Conservation (phyloP, 2,113 vertebrate species). For the Climacteris rufus region DNA sequence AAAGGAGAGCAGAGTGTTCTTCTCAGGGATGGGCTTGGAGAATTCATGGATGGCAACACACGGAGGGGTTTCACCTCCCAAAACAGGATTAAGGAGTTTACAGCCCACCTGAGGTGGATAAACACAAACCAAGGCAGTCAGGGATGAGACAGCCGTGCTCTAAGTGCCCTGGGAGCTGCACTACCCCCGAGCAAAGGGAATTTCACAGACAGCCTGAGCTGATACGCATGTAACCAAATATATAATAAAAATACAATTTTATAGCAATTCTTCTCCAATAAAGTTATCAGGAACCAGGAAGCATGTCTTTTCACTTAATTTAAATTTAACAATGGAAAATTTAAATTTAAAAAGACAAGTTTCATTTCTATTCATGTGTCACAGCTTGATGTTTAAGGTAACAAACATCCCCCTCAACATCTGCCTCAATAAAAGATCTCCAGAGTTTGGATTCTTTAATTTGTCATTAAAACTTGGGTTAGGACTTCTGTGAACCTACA, state of each 20-base stretch:
- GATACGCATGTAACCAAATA: not conserved
- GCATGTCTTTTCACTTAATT: rapidly evolving
- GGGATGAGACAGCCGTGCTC: not conserved
- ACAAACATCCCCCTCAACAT: not conserved
- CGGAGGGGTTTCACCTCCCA: not conserved
- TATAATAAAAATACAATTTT: not conserved
- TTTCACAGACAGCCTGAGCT: not conserved
- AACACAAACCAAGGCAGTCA: not conserved
- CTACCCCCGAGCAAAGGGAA: not conserved
- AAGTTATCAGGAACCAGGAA: not conserved
- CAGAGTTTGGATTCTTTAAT: not conserved
- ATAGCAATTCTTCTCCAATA: not conserved
- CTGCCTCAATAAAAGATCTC: not conserved
- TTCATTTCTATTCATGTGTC: rapidly evolving
- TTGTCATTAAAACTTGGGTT: not conserved
- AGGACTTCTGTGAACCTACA: not conserved
- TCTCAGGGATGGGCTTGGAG: not conserved
- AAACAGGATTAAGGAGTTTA: not conserved
- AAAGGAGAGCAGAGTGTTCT: not conserved
- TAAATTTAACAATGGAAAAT: not conserved
- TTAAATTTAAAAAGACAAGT: not conserved
- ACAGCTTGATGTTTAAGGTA: not conserved
- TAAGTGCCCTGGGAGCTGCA: not conserved
- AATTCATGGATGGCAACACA: rapidly evolving
- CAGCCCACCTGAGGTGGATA: not conserved